Base-by-base conservation (phyloP, 2,888 invertebrate genomes). In the Papilio protenor region DNA sequence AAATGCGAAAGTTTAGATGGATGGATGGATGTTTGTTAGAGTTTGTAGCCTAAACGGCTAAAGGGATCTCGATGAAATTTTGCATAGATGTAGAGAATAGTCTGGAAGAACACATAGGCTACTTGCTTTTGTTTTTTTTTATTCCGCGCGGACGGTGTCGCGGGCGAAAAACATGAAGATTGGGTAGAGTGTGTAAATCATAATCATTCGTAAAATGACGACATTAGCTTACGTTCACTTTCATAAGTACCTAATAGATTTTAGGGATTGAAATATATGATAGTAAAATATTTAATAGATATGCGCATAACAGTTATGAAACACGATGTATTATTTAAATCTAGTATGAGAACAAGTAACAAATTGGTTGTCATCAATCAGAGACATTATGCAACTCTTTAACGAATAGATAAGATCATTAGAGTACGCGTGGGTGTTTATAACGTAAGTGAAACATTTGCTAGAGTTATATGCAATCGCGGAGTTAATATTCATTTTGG, bases 401-500 rank as follows among this genome's bases (percentile, higher is more conserved):
- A 45, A 45, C 21, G 45, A 21, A 12, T 45, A 12, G 21, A 33
- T 18, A n/a, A 40, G 66, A 69, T 12, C 45, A 69, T 45, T 69
- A 45, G 40, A 40, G 33, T 64, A 40, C 21, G 21, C 12, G 55
- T 69, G 45, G 66, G 45, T 66, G 45, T 73, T 23, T 57, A 47
- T 52, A 55, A 73, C 73, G 57, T 69, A 71, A 77, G 74, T 77
- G 74, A 77, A 73, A 69, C 49, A 59, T 57, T 73, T 77, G 52
- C 59, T 23, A 74, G 47, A 73, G 23, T 69, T 69, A 69, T 75
- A n/a, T 59, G 61, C 70, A 74, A 70, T 77, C 52, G 23, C 52
- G 69, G 23, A 59, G 66, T 73, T 70, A 21, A 75, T 74, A 71
- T 52, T 61, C 59, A 52, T 71, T 59, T 69, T 72, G 1, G 21